phyloP scores from a whole-genome alignment of 1,140 invertebrate species.

The Brachionus angularis region DNA sequence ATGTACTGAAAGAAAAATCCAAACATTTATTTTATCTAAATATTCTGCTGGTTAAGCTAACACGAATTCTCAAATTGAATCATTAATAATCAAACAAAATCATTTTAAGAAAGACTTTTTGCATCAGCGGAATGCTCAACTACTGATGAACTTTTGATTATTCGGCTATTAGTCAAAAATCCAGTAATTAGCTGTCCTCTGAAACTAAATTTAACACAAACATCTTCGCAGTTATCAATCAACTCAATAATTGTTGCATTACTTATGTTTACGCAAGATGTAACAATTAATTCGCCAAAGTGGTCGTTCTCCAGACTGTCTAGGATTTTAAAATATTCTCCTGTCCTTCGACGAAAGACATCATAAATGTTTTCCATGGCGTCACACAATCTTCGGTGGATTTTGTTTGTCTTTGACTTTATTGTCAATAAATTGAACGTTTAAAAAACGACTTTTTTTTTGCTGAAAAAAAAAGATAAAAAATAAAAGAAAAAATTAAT shows the following conservation, averaged over 20 bases:
- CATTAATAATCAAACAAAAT: too few species aligned
- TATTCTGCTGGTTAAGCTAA: too few species aligned
- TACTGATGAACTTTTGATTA: neutral
- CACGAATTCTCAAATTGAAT: too few species aligned
- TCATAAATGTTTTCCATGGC: neutral
- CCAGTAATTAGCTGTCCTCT: neutral
- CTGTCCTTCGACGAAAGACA: neutral
- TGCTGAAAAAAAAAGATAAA: too few species aligned
- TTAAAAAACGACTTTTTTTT: slow-evolving; percentile 6
- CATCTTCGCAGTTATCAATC: neutral
- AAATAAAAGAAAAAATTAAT: too few species aligned
- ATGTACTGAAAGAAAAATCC: too few species aligned
- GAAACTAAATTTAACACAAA: slow-evolving; percentile 2
- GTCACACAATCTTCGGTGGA: slow-evolving; percentile 8
- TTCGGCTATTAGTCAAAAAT: slow-evolving; percentile 1
- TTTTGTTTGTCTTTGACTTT: slow-evolving; percentile 2
- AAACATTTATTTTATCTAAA: too few species aligned
- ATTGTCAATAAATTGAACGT: neutral
- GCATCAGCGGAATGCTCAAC: neutral
- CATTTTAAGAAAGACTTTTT: too few species aligned
- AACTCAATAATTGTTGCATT: neutral
- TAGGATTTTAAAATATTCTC: neutral
- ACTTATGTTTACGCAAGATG: slow-evolving; percentile 10
- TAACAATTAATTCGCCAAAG: neutral
- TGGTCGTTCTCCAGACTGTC: slow-evolving; percentile 8